Conservation (phyloP, 2,113 vertebrate genomes). For the Dolichotis patagonum region DNA sequence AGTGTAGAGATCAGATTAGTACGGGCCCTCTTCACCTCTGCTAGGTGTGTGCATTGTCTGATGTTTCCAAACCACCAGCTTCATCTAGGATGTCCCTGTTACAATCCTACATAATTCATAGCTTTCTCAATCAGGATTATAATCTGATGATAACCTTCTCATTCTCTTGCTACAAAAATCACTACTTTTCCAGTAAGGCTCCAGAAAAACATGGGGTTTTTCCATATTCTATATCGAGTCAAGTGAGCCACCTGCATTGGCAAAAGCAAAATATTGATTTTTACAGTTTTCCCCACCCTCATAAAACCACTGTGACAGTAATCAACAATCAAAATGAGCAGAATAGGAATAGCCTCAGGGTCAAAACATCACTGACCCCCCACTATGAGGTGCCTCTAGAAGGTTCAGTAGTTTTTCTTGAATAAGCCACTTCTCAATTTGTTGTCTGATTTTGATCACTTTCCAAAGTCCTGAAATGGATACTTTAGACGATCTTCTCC, state of each 20-base stretch:
- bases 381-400: background rate
- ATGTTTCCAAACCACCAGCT: background rate
- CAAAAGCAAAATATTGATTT: background rate
- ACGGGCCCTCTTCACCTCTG: background rate
- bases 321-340: background rate
- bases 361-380: background rate
- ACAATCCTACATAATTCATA: background rate
- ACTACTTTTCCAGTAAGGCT: background rate
- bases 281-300: background rate
- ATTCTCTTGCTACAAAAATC: constrained; percentile 26
- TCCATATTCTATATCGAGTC: background rate
- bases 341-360: background rate
- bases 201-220: background rate
- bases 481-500: constrained; percentile 19
- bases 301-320: background rate
- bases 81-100: background rate
- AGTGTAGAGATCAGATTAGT: background rate
- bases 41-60: background rate
- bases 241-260: background rate
- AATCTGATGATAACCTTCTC: background rate
- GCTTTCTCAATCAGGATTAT: background rate
- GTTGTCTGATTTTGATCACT: background rate
- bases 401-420: background rate
- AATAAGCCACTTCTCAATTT: constrained; percentile 7
- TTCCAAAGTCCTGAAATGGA: constrained; percentile 41